Percentiles rank a stretch among this genome's conserved stretches.
phyloP scores from a whole-genome alignment of 2,113 vertebrate genomes.

The Sceloporus tristichus region DNA sequence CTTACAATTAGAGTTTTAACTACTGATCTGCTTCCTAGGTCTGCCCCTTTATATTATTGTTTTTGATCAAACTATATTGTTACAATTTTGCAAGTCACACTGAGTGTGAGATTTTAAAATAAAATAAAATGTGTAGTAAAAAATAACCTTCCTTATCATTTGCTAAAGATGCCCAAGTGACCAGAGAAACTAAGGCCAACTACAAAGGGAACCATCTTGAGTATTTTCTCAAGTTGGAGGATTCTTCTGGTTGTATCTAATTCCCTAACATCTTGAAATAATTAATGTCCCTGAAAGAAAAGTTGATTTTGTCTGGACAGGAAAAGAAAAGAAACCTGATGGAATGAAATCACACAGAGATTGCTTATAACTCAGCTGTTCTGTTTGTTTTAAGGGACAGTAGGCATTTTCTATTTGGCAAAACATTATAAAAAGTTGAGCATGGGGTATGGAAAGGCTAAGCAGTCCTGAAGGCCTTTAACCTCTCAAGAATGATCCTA shows the following conservation, averaged over 20 bases:
- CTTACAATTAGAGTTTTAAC: background rate
- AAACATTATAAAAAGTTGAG: conserved; percentile 46
- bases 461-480: conserved; percentile 25
- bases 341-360: conserved; percentile 20
- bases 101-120: background rate
- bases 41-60: background rate
- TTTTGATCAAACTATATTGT: background rate
- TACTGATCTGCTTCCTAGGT: background rate
- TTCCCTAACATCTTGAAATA: conserved; percentile 7
- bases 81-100: background rate
- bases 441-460: conserved; percentile 40
- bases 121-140: too few species aligned
- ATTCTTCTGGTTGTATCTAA: background rate
- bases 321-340: background rate
- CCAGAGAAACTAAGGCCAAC: too few species aligned
- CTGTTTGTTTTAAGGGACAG: conserved; percentile 42
- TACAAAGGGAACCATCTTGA: conserved; percentile 22
- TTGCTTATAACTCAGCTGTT: conserved; percentile 14
- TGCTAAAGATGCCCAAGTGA: too few species aligned
- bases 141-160: too few species aligned
- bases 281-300: background rate
- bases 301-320: conserved; percentile 7
- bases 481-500: conserved; percentile 32
- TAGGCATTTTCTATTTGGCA: conserved; percentile 36
- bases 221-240: background rate